Base-by-base conservation (phyloP, 2,797 vertebrate genomes). In the Nyctibius grandis region DNA sequence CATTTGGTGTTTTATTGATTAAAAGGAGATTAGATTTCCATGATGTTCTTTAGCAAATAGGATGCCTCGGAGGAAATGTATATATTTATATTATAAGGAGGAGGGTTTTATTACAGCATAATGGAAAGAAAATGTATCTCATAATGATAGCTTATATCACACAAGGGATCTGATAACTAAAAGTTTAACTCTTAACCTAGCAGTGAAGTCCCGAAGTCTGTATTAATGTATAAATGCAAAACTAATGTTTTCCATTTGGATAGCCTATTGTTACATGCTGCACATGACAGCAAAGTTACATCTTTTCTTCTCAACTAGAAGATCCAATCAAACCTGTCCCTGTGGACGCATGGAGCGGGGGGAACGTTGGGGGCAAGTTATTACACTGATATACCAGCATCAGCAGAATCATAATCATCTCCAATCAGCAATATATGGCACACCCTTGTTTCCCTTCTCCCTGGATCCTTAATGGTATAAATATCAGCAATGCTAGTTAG, bases 21-120 rank as follows among this genome's bases (percentile, higher is more conserved):
- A 97, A 97, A 97, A 97, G 96, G 94, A 97, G 97, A 97, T 97
- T 97, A 97, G 95, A 97, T 97, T 97, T 97, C 97, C 93, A 97
- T 87, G 95, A 97, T 97, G 96, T 96, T 96, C 97, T 92, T 88
- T 93, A 96, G 96, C 97, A 97, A 96, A 97, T 97, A 97, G 97
- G 95, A 96, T 96, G 96, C 97, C 97, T 97, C 29, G 2, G 92
- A 97, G 97, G 97, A 97, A 97, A 97, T 95, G 96, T 97, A 95
- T 97, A 97, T 97, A 97, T 97, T 97, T 97, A 96, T 96, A 96
- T 97, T 95, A 92, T 94, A 95, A 97, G 90, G 83, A 95, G 95
- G 90, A 96, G 96, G 95, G 92, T 93, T 97, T 97, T 96, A 95
- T 97, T 97, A 96, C 90, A 85, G 87, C 87, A 83, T 97, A 96